A percentile compares a stretch with the other conserved stretches of the same genome.
Conservation (phyloP, 2,797 vertebrate genomes). For the Scolopax bukidnonensis region DNA sequence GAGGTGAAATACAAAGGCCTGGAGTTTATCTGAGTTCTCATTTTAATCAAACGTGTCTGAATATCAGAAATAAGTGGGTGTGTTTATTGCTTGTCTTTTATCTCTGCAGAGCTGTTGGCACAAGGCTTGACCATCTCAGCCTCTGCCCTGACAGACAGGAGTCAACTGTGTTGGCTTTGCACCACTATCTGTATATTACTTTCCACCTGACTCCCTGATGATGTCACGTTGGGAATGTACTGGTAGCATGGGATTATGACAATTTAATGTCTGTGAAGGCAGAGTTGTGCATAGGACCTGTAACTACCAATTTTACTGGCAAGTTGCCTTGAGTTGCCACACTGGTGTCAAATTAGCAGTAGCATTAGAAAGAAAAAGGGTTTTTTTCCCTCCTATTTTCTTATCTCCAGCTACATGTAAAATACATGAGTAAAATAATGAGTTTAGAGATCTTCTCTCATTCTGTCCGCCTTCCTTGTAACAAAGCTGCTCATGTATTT, state of each 20-base stretch:
- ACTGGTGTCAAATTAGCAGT: not conserved
- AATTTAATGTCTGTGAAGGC: not conserved
- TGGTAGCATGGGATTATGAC: not conserved
- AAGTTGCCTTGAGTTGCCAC: not conserved
- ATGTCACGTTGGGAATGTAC: not conserved
- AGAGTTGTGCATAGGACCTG: not conserved
- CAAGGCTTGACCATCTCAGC: not conserved
- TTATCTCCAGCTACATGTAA: not conserved
- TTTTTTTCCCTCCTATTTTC: not conserved
- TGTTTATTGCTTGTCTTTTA: not conserved
- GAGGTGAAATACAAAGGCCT: not conserved
- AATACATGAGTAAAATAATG: not conserved
- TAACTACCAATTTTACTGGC: not conserved
- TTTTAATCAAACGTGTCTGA: not conserved
- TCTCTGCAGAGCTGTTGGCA: not conserved
- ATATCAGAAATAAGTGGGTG: not conserved
- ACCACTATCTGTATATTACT: not conserved
- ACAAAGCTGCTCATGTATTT: not conserved
- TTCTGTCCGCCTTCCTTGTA: not conserved
- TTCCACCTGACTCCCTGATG: not conserved
- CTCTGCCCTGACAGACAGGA: not conserved
- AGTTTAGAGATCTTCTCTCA: not conserved
- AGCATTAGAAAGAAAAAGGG: not conserved
- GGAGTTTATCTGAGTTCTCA: not conserved
- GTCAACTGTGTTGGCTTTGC: not conserved